A percentile compares a stretch with the other conserved stretches of the same genome.
Evolutionary conservation across 2,797 vertebrate species (phyloP).

Genomic region (Lepilemur ruficaudatus): DNA sequence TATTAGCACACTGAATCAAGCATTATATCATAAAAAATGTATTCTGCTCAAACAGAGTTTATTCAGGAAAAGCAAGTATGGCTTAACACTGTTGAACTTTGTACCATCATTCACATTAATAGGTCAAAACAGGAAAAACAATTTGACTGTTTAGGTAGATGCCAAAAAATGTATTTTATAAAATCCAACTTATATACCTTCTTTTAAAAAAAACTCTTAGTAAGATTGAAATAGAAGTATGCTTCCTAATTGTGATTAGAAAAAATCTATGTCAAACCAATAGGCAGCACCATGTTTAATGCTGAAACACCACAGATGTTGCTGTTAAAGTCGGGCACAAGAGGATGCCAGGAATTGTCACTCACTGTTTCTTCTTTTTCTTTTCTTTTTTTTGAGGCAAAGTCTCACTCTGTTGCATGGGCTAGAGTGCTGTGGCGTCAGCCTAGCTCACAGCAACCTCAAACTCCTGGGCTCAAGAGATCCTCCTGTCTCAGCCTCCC

Average conservation of each 20-base stretch:
- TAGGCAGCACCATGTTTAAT: background rate
- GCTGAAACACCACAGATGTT: background rate
- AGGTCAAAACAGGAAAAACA: slow-evolving; percentile 22
- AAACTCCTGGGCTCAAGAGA: too few relatives aligned
- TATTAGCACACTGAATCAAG: background rate
- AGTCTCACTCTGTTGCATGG: too few relatives aligned
- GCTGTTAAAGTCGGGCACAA: background rate
- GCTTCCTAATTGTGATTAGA: slow-evolving; percentile 9
- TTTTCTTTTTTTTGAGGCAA: too few relatives aligned
- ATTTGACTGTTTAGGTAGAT: background rate
- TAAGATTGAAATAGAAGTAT: background rate
- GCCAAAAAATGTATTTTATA: background rate
- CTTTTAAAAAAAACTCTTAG: background rate
- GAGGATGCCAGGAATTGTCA: background rate
- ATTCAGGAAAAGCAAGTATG: background rate
- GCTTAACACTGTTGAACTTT: background rate
- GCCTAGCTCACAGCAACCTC: too few relatives aligned
- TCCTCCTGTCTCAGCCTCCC: too few relatives aligned
- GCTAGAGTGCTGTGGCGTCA: too few relatives aligned
- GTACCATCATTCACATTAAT: background rate
- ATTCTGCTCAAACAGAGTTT: background rate
- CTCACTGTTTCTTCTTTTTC: too few relatives aligned
- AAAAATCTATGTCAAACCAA: background rate
- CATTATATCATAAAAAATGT: background rate
- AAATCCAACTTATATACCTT: background rate